Evolutionary conservation across 2,113 vertebrate species (phyloP).

Genomic region (Meleagris gallopavo): DNA sequence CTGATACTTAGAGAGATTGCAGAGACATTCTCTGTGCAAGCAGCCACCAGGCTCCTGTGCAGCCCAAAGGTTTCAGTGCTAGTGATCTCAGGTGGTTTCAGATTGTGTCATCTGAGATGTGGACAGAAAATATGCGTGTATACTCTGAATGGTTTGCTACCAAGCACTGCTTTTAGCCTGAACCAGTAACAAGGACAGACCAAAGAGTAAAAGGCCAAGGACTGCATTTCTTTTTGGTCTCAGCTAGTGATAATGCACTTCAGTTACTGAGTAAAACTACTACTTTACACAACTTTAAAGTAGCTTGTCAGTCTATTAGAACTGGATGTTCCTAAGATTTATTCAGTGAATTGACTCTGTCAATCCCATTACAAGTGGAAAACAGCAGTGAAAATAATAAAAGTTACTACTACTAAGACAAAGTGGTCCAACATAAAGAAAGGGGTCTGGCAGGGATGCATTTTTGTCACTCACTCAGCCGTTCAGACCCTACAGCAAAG

Average conservation of each 20-base stretch:
- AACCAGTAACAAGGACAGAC: neutral
- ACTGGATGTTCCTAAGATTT: neutral
- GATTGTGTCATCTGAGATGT: neutral
- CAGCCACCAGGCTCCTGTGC: neutral
- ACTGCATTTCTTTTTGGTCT: neutral
- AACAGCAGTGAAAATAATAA: neutral
- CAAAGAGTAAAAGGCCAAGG: neutral
- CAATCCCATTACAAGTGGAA: neutral
- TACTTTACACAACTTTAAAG: neutral
- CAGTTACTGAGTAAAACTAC: neutral
- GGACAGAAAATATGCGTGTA: neutral
- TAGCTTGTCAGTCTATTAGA: neutral
- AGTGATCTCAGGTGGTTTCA: neutral
- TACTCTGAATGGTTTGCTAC: neutral
- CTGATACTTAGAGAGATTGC: neutral
- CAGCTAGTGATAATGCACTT: neutral
- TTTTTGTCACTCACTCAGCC: neutral
- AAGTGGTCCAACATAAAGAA: neutral
- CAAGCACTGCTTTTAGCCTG: fast-evolving
- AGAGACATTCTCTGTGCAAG: neutral
- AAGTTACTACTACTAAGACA: neutral
- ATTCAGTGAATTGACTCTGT: neutral
- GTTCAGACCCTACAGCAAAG: neutral
- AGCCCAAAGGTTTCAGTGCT: neutral
- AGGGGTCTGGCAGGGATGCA: neutral